Conservation (phyloP, 1,140 invertebrate genomes). For the Latrodectus geometricus region DNA sequence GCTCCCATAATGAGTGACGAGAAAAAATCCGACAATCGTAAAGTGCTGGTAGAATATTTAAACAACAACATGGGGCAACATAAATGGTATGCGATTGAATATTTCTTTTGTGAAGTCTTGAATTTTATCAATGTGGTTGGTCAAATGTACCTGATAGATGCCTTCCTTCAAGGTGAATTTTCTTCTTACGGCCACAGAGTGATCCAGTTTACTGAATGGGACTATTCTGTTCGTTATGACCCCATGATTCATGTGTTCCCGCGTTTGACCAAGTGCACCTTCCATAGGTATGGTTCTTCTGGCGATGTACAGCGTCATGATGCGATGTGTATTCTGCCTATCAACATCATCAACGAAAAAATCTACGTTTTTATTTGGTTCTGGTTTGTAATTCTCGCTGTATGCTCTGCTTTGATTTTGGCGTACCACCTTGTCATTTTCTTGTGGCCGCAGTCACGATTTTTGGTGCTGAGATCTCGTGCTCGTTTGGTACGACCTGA, state of each 20-base stretch:
- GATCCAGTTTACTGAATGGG: constrained; percentile 82
- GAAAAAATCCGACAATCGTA: constrained; percentile 84
- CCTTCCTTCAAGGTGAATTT: constrained; percentile 71
- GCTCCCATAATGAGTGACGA: constrained; percentile 80
- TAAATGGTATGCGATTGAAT: constrained; percentile 83
- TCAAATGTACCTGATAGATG: constrained; percentile 71
- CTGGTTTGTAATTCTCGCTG: constrained; percentile 67
- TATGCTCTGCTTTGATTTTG: constrained; percentile 79
- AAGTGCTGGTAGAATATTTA: constrained; percentile 82
- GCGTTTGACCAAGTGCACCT: constrained; percentile 88
- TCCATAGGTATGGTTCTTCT: constrained; percentile 86
- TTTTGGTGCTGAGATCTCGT: constrained; percentile 45
- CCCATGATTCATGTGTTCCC: constrained; percentile 81
- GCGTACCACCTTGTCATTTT: constrained; percentile 83
- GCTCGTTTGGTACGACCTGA: constrained; percentile 64
- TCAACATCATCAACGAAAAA: constrained; percentile 85
- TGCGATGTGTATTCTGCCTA: constrained; percentile 76
- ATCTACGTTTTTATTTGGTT: constrained; percentile 82
- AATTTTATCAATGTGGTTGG: constrained; percentile 69
- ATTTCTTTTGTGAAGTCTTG: constrained; percentile 82
- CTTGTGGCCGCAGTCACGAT: constrained; percentile 70
- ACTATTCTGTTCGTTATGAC: constrained; percentile 76
- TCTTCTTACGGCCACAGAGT: constrained; percentile 70
- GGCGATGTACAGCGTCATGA: constrained; percentile 75
- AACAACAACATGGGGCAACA: constrained; percentile 72